Evolutionary conservation across 2,888 invertebrate genomes (phyloP).

Genomic region (Troilus luridus): DNA sequence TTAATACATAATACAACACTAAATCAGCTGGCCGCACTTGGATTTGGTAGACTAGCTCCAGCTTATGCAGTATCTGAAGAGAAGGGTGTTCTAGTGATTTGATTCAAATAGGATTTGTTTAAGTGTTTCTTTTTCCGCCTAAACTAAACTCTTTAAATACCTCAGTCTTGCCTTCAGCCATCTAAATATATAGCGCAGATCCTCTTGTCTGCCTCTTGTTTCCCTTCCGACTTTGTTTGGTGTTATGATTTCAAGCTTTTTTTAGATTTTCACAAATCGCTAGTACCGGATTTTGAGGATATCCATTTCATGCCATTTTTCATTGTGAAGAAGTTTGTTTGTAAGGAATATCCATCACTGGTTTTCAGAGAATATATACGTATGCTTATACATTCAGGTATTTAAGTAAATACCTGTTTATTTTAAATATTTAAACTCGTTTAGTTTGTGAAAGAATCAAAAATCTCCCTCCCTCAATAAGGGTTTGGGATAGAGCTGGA

Average conservation of each 20-base stretch:
- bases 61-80: not conserved
- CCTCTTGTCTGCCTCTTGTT: conserved; percentile 31
- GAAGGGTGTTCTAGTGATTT: not conserved
- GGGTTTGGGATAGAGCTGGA: too few species aligned
- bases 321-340: not conserved
- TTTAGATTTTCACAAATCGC: conserved; percentile 31
- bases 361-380: not conserved
- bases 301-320: conserved; percentile 9
- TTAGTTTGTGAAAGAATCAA: too few species aligned
- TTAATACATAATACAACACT: not conserved
- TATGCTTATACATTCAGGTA: not conserved
- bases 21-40: not conserved
- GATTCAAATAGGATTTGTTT: conserved; percentile 33
- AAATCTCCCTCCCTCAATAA: too few species aligned
- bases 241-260: conserved; percentile 37
- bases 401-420: too few species aligned
- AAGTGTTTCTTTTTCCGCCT: conserved; percentile 35
- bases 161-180: conserved; percentile 30
- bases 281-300: not conserved
- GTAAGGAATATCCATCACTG: not conserved
- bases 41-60: not conserved
- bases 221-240: conserved; percentile 9
- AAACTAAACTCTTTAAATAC: conserved; percentile 34
- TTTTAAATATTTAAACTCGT: too few species aligned
- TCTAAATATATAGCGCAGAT: conserved; percentile 23